A percentile compares a stretch with the other conserved stretches of the same genome.
These are phyloP conservation scores for Nannospalax galili DNA, from an alignment of 2,113 vertebrate genomes.

Conservation along the genomic window DNA sequence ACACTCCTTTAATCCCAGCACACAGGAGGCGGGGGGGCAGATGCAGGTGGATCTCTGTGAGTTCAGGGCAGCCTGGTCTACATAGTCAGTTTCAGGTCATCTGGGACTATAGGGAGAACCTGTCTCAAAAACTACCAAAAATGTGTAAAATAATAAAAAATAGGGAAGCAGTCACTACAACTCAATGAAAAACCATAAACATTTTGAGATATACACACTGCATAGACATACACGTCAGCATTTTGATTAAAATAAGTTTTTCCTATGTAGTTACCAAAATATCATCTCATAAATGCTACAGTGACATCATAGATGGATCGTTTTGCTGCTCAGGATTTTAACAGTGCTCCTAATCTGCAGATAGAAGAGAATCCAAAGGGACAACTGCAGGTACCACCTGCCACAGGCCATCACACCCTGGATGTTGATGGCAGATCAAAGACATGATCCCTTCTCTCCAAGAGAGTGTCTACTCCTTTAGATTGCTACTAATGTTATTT, in stretches of 20 bases:
- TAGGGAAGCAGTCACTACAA: no score
- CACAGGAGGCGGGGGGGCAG: no score
- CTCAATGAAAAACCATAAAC: no score
- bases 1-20: no score
- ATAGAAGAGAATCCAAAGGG: not conserved
- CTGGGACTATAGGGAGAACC: no score
- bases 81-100: no score
- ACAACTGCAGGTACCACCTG: not conserved
- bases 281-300: not conserved
- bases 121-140: no score
- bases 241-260: not conserved
- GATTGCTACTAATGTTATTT: not conserved
- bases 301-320: not conserved
- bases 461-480: not conserved
- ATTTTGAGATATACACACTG: no score
- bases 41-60: no score
- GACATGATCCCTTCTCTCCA: not conserved
- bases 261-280: not conserved
- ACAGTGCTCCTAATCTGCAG: not conserved
- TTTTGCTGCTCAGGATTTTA: not conserved
- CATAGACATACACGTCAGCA: fast-evolving
- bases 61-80: no score
- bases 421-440: not conserved
- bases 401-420: not conserved
- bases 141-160: no score